These are phyloP conservation scores for Pagrus major DNA, from an alignment of 2,113 vertebrate genomes.

Conservation along the genomic window DNA sequence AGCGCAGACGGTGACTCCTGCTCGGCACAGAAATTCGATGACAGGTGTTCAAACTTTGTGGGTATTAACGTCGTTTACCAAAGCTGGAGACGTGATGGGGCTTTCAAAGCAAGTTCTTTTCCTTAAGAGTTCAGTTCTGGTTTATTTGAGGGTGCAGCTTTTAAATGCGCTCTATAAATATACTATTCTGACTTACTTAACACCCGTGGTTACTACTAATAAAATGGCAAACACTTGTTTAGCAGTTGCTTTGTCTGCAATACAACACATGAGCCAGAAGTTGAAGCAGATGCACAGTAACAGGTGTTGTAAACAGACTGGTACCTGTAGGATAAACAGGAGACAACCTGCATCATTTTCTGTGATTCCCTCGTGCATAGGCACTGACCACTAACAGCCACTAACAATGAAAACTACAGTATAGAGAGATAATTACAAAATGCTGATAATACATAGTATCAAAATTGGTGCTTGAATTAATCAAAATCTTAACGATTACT, in stretches of 20 bases:
- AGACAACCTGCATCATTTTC: background rate
- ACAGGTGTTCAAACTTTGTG: constrained; percentile 32
- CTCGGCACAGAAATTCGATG: constrained; percentile 4
- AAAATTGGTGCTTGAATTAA: background rate
- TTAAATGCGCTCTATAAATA: too few species aligned
- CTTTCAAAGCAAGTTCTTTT: background rate
- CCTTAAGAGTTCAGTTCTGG: background rate
- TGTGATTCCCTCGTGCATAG: background rate
- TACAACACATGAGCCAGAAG: background rate
- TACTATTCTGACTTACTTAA: too few species aligned
- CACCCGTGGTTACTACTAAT: too few species aligned
- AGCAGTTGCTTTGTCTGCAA: background rate
- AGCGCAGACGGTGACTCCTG: constrained; percentile 19
- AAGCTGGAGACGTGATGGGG: background rate
- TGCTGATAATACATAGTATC: background rate
- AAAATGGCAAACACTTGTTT: accelerated
- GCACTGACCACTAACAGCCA: background rate
- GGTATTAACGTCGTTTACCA: background rate
- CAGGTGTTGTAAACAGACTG: too few species aligned
- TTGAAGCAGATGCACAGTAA: background rate
- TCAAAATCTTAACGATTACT: too few species aligned
- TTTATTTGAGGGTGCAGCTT: background rate
- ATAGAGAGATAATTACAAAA: background rate
- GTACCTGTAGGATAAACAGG: too few species aligned
- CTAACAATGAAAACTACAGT: background rate